These are phyloP conservation scores for Chiloscyllium plagiosum DNA, from an alignment of 2,113 vertebrate species.

Conservation along the genomic window DNA sequence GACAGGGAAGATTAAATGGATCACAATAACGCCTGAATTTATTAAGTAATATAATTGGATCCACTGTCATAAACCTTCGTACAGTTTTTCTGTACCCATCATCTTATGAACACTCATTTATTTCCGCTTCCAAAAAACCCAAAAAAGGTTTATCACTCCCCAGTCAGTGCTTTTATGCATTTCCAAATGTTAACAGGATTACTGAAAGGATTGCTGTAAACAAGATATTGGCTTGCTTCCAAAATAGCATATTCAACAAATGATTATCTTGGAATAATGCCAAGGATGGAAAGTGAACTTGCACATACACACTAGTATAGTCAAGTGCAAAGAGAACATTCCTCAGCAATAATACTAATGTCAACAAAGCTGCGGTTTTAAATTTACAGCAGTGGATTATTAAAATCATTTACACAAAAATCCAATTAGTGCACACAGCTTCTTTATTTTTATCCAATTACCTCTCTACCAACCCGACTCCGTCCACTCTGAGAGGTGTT, in stretches of 20 bases:
- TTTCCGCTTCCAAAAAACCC: background rate
- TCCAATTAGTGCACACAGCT: slow-evolving; percentile 47
- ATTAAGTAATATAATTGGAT: background rate
- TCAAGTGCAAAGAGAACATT: slow-evolving; percentile 63
- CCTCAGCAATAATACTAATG: slow-evolving; percentile 56
- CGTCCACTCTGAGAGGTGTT: background rate
- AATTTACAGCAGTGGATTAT: slow-evolving; percentile 64
- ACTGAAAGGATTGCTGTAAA: slow-evolving; percentile 57
- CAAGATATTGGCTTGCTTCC: slow-evolving; percentile 59
- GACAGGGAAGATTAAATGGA: background rate
- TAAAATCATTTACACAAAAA: slow-evolving; percentile 60
- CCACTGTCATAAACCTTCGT: background rate
- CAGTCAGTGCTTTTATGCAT: slow-evolving; percentile 41
- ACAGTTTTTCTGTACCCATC: too few relatives aligned
- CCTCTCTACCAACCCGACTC: background rate
- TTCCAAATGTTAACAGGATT: slow-evolving; percentile 64
- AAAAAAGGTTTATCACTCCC: background rate
- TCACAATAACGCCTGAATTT: background rate
- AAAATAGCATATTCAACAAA: slow-evolving; percentile 54
- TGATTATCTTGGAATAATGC: slow-evolving; percentile 62
- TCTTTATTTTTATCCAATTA: slow-evolving; percentile 17
- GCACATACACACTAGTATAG: slow-evolving; percentile 52
- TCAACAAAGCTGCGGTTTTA: slow-evolving; percentile 60
- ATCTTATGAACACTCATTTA: background rate
- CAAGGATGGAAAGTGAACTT: slow-evolving; percentile 56